A percentile compares a stretch with the other conserved stretches of the same genome.
Evolutionary conservation across 2,797 vertebrate genomes (phyloP).

Genomic region (Luscinia luscinia): DNA sequence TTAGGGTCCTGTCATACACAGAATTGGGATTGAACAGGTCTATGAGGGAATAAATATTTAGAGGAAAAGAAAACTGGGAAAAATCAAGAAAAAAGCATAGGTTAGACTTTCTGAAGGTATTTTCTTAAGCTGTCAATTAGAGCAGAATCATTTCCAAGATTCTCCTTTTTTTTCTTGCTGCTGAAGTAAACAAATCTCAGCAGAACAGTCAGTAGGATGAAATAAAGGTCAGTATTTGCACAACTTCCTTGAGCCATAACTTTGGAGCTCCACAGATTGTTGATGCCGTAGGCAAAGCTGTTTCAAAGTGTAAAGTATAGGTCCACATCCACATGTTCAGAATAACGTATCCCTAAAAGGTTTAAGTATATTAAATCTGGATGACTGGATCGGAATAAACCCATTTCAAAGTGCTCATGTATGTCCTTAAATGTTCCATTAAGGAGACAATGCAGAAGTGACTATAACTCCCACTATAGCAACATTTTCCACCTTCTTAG

Average conservation of each 20-base stretch:
- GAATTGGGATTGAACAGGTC: background rate
- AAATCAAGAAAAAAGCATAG: background rate
- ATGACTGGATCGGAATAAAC: background rate
- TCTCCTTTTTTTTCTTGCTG: background rate
- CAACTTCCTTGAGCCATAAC: conserved; percentile 12
- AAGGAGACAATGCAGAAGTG: background rate
- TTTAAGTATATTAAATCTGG: conserved; percentile 26
- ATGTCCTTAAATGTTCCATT: background rate
- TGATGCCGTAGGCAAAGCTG: background rate
- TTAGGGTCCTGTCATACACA: background rate
- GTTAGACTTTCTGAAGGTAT: background rate
- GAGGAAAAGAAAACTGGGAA: background rate
- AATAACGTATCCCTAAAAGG: background rate
- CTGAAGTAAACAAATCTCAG: conserved; percentile 3
- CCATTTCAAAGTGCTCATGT: background rate
- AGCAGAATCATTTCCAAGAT: background rate
- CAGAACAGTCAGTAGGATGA: background rate
- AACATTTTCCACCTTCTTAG: background rate
- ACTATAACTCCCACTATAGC: background rate
- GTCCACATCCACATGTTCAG: background rate
- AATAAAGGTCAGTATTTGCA: background rate
- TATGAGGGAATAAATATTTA: background rate
- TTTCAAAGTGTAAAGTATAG: conserved; percentile 18
- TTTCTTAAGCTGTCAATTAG: background rate
- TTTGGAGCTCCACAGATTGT: background rate